Evolutionary conservation across 2,888 invertebrate genomes (phyloP).

Genomic region (Eupithecia vulgata): DNA sequence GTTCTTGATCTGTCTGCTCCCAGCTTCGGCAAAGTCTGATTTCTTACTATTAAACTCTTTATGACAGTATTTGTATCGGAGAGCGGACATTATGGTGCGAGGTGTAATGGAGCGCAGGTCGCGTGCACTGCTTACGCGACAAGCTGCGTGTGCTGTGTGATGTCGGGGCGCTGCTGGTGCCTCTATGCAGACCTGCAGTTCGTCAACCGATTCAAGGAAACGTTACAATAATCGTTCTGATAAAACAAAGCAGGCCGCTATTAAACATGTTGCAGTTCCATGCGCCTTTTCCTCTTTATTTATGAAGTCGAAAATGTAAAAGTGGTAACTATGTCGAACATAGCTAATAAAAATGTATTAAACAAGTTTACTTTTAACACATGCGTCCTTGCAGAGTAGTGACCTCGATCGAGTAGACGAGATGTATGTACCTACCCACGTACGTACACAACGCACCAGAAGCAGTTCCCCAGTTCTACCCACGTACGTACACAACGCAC

Average conservation of each 20-base stretch:
- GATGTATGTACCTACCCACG: too few species aligned
- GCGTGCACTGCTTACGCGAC: not conserved
- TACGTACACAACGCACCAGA: not conserved
- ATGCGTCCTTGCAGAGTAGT: not conserved
- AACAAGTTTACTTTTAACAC: not conserved
- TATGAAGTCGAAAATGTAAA: not conserved
- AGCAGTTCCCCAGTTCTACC: not conserved
- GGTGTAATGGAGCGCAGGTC: not conserved
- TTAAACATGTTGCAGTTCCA: not conserved
- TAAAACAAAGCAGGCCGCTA: not conserved
- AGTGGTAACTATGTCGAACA: not conserved
- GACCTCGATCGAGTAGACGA: not conserved
- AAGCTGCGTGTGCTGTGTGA: not conserved
- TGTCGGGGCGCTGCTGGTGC: not conserved
- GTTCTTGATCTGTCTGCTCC: constrained; percentile 33
- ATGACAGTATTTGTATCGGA: constrained; percentile 37
- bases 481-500: too few species aligned
- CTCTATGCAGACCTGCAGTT: not conserved
- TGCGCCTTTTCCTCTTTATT: not conserved
- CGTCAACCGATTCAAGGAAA: not conserved
- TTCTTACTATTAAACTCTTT: constrained; percentile 40
- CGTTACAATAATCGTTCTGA: not conserved
- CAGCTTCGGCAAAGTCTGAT: constrained; percentile 38
- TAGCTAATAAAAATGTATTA: not conserved
- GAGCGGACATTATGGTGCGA: not conserved